Conservation (phyloP, 2,113 vertebrate species). For the Orcinus orca region DNA sequence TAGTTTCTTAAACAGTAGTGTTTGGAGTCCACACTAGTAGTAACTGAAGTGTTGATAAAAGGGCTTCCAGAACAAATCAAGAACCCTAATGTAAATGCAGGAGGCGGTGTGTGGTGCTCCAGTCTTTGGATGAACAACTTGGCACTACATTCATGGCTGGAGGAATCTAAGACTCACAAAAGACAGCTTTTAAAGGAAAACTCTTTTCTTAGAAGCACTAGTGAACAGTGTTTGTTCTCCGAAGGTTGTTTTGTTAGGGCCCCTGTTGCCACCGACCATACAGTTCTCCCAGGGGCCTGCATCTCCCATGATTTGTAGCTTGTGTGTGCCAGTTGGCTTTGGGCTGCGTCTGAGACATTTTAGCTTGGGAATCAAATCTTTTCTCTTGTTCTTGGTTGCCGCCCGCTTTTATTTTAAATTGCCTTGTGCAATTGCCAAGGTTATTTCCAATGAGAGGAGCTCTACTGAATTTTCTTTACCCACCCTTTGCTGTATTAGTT, state of each 20-base stretch:
- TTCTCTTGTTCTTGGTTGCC: neutral
- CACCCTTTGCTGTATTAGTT: neutral
- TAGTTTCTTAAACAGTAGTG: constrained; percentile 75
- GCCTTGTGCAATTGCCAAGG: neutral
- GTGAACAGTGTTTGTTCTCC: neutral
- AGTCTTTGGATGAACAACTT: constrained; percentile 64
- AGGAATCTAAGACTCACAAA: constrained; percentile 56
- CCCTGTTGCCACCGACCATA: neutral
- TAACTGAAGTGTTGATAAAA: constrained; percentile 81
- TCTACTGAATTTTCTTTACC: neutral
- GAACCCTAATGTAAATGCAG: constrained; percentile 36
- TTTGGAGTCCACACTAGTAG: constrained; percentile 76
- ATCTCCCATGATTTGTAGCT: neutral
- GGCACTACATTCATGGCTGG: constrained; percentile 28
- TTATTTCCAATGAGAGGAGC: neutral
- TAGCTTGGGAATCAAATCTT: neutral
- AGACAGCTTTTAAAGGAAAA: constrained; percentile 36
- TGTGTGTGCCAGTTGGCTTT: neutral
- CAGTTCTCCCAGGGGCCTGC: neutral
- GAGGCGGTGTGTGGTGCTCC: neutral
- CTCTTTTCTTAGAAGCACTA: constrained; percentile 43
- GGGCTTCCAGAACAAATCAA: constrained; percentile 80
- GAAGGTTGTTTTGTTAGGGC: neutral
- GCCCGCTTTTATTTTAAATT: constrained; percentile 24
- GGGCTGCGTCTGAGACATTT: neutral